Evolutionary conservation across 1,140 invertebrate genomes (phyloP).

Genomic region (Neotoxoptera formosana): DNA sequence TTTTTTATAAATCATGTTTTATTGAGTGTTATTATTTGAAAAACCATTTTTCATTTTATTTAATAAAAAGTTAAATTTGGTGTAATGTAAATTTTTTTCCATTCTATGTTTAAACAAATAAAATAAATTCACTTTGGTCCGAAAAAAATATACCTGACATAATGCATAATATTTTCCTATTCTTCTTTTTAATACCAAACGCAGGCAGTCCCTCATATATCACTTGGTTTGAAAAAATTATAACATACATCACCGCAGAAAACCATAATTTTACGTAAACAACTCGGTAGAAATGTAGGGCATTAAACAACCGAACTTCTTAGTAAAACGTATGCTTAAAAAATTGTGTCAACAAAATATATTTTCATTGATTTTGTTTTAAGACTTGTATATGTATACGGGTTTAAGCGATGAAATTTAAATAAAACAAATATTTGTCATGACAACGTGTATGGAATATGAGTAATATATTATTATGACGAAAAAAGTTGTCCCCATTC

Average conservation of each 20-base stretch:
- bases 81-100: not conserved
- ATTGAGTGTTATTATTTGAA: too few species aligned
- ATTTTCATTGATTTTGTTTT: constrained; percentile 4
- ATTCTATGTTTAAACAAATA: not conserved
- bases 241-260: not conserved
- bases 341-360: not conserved
- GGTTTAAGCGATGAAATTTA: not conserved
- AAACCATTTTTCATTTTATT: too few species aligned
- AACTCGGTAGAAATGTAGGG: not conserved
- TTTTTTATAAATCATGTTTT: too few species aligned
- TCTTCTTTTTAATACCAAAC: not conserved
- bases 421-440: not conserved
- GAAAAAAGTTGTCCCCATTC: not conserved
- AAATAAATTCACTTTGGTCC: not conserved
- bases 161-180: not conserved
- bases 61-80: too few species aligned
- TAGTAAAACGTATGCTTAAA: not conserved
- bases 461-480: not conserved
- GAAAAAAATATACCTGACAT: not conserved
- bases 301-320: not conserved
- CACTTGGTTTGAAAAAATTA: not conserved
- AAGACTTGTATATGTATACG: not conserved
- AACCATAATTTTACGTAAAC: not conserved
- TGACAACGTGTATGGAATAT: not conserved
- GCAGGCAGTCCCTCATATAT: not conserved